Evolutionary conservation across 2,797 vertebrate genomes (phyloP), one percentile per base, ranked within the genome.

Genomic region (Thalassophryne amazonica): DNA sequence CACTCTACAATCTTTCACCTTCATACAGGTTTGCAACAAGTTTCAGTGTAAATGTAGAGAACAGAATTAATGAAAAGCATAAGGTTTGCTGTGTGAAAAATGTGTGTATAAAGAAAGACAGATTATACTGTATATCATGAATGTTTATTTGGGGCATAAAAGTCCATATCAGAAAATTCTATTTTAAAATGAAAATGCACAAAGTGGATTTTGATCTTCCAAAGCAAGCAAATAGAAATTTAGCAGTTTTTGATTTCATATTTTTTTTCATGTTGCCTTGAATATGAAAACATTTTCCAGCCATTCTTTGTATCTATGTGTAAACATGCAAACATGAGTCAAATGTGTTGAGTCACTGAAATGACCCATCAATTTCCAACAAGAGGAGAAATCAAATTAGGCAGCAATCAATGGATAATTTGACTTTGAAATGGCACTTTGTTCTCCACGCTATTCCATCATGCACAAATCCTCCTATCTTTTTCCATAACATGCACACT

Each of bases 401-500:
- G 33, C 38, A 37, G 29, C 13, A 33, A 83, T 85, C 75, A 76
- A 84, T 73, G 60, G 63, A 47, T 4, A 4, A 31, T 73, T 46
- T 63, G 64, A 73, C 74, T 75, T 76, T 77, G 53, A 76, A 73
- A 76, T 64, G 38, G 64, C 60, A 45, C 40, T 51, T 69, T 73
- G 58, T 61, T 48, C 40, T 39, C 57, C 18, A 43, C 69, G 64
- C 50, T 16, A 7, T 21, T 52, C 16, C 23, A 14, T 56, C 65
- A 37, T 70, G 38, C 52, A 68, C 1, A 56, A 14, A 53, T 21
- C 17, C 13, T 4, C 6, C 2, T 0, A 14, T 35, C 21, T 1
- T 27, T 19, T 15, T 59, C 23, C 2, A 5, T 4, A 27, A 13
- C 50, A 65, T 73, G 63, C 64, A 55, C 49, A 20, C 20, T 11